Percentiles rank a stretch among this genome's conserved stretches.
Conservation (phyloP, 2,888 invertebrate species). For the Sarcophaga caerulescens region DNA sequence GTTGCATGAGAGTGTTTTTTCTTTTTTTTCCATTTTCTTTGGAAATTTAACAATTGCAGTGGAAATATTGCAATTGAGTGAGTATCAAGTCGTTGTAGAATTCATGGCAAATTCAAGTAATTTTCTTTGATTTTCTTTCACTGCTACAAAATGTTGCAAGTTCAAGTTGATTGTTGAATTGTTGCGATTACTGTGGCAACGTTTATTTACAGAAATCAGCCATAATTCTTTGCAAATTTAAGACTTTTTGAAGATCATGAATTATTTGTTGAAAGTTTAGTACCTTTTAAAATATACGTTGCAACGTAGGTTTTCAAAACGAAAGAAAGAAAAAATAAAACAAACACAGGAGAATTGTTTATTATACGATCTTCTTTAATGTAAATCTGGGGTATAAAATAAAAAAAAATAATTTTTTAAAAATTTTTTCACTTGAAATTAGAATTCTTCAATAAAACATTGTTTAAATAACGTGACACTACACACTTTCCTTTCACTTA, state of each 20-base stretch:
- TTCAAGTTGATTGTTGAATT: conserved; percentile 21
- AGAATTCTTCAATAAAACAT: too few relatives aligned
- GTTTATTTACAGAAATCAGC: conserved; percentile 1
- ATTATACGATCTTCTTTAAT: too few relatives aligned
- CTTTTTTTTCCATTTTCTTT: not conserved
- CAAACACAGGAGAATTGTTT: too few relatives aligned
- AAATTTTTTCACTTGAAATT: too few relatives aligned
- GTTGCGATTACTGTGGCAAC: not conserved
- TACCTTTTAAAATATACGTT: not conserved
- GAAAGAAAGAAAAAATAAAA: too few relatives aligned
- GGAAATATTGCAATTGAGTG: conserved; percentile 24
- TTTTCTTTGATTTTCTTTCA: not conserved
- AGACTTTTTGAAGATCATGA: not conserved
- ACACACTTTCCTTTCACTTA: too few relatives aligned
- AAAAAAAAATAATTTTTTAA: too few relatives aligned
- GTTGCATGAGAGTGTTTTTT: conserved; percentile 1
- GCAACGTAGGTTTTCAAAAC: too few relatives aligned
- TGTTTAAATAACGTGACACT: too few relatives aligned
- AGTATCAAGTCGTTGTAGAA: conserved; percentile 4
- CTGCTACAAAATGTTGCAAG: not conserved
- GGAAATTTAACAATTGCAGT: conserved; percentile 35
- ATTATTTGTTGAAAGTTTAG: not conserved
- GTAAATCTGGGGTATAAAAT: too few relatives aligned
- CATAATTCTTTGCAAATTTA: conserved; percentile 39
- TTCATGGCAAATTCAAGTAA: conserved; percentile 42